Base-by-base conservation (phyloP, 2,113 vertebrate species). In the Nestor notabilis region DNA sequence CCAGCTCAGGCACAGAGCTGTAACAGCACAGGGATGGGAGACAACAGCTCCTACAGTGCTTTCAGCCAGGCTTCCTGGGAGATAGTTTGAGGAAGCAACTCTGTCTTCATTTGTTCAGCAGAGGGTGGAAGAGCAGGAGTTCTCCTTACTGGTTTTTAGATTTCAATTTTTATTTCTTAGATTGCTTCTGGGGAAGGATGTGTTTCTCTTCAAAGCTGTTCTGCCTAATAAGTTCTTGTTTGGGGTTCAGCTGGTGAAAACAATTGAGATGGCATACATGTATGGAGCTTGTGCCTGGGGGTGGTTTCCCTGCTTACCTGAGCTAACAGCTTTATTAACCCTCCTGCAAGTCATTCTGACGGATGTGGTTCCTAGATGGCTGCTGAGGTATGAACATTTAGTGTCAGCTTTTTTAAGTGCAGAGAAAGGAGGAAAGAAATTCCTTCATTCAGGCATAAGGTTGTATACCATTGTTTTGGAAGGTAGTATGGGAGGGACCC, bases 301-400 rank as follows among this genome's bases (percentile, higher is more conserved):
- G 4, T 46, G 35, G 41, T 92, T 94, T 83, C 33, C 46, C 55
- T 80, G 64, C 53, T 83, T 70, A 81, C 33, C 49, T 95, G 72
- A 84, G 83, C 86, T 86, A 55, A 43, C 52, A 91, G 43, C 39
- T 84, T 84, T 58, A 35, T 88, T 71, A 86, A 12, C 27, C 31
- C 24, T 83, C 25, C 69, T 1, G 0, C 52, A 29, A 71, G 39
- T 75, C 60, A 31, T 90, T 43, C 47, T 81, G 83, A n/a, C 60
- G 83, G 71, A 35, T 16, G 11, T 1, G 9, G 29, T 83, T 94
- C 79, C 68, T 55, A 39, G 76, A 71, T 90, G 52, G 35, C 83
- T 94, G 79, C 88, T 94, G 76, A 88, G 72, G 87, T 89, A 46
- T 60, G 83, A 87, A 50, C 35, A 70, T 29, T 58, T 44, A 69